phyloP scores from a whole-genome alignment of 2,113 vertebrate genomes.

The Spilogale gracilis region DNA sequence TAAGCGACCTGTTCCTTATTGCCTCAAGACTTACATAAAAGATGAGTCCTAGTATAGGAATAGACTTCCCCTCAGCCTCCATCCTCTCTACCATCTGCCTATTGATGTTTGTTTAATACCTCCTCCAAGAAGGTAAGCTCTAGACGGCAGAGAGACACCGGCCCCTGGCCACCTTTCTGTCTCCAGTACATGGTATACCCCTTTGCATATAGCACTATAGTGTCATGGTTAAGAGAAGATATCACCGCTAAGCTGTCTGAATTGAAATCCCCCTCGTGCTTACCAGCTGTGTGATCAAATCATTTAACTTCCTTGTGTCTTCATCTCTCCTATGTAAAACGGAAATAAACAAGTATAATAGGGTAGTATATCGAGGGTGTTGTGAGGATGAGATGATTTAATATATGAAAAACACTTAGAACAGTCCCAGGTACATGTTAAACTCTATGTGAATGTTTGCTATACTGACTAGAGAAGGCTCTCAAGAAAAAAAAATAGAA shows the following conservation, averaged over 20 bases:
- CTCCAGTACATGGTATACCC: neutral
- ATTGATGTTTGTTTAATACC: neutral
- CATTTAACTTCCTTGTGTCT: neutral
- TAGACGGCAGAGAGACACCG: neutral
- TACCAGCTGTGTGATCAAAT: neutral
- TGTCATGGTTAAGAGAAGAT: neutral
- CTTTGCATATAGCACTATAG: neutral
- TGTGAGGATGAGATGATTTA: neutral
- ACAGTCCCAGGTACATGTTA: neutral
- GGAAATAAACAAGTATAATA: neutral
- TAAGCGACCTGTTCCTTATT: neutral
- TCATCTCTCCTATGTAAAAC: neutral
- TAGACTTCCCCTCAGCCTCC: neutral
- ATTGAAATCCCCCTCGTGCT: neutral
- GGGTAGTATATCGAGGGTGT: neutral
- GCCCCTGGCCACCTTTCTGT: neutral
- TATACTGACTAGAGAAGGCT: neutral
- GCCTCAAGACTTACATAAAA: neutral
- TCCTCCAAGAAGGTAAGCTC: neutral
- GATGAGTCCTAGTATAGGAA: neutral
- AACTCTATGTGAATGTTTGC: neutral
- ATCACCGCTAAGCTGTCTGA: neutral
- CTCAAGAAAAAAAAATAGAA: neutral
- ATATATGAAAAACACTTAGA: neutral
- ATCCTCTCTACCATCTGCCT: neutral